Conservation (phyloP, 2,113 vertebrate genomes). For the Talpa occidentalis region DNA sequence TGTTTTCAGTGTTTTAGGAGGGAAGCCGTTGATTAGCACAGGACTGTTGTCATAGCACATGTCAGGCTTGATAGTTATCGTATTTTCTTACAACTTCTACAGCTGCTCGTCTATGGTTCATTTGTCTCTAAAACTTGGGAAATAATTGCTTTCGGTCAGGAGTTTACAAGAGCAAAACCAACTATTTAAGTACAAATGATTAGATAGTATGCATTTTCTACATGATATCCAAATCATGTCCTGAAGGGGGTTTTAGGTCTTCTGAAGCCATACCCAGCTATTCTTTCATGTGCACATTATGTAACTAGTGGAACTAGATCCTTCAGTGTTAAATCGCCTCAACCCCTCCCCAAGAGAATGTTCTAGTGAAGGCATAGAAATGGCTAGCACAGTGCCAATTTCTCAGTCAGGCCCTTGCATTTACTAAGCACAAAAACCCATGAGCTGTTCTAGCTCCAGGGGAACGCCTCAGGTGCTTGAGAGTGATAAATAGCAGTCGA, state of each 20-base stretch:
- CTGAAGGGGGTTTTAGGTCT: conserved; percentile 28
- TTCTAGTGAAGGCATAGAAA: conserved; percentile 12
- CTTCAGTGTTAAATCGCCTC: neutral
- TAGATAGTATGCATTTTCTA: conserved; percentile 65
- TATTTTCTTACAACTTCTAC: conserved; percentile 73
- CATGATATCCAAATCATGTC: conserved; percentile 60
- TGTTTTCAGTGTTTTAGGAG: conserved; percentile 59
- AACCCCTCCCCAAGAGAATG: neutral
- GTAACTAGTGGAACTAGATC: conserved; percentile 9
- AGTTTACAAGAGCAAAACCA: conserved; percentile 64
- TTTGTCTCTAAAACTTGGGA: conserved; percentile 69
- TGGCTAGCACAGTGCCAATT: neutral
- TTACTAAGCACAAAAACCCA: neutral
- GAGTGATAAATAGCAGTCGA: neutral
- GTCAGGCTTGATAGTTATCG: conserved; percentile 75
- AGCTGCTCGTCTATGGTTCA: conserved; percentile 72
- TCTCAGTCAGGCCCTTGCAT: neutral
- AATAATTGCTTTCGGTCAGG: conserved; percentile 71
- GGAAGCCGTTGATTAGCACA: conserved; percentile 72
- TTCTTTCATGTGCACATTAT: conserved; percentile 18
- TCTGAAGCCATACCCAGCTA: conserved; percentile 31
- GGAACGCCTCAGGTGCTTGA: neutral
- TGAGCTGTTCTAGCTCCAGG: neutral
- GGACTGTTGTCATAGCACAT: conserved; percentile 60
- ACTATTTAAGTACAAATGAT: conserved; percentile 37